Percentiles rank a stretch among this genome's conserved stretches.
Evolutionary conservation across 1,140 invertebrate genomes (phyloP).

Genomic region (Arion vulgaris): DNA sequence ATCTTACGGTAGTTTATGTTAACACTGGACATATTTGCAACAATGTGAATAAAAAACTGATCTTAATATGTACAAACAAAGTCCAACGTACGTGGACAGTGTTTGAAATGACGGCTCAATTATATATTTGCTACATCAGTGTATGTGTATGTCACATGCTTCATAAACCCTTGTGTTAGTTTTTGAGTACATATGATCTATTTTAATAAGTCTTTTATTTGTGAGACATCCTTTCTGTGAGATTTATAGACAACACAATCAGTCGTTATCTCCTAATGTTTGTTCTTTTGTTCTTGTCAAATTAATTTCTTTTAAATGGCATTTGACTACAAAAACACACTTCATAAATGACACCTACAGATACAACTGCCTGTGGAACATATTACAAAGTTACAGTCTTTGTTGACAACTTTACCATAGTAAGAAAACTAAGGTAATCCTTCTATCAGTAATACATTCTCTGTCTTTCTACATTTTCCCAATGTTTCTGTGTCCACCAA

Average conservation of each 20-base stretch:
- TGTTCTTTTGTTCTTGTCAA: conserved; percentile 15
- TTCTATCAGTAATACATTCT: no score
- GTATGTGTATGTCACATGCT: background rate
- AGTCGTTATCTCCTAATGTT: background rate
- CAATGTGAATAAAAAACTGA: background rate
- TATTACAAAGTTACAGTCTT: no score
- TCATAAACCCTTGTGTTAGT: background rate
- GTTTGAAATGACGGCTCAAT: background rate
- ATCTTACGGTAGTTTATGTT: background rate
- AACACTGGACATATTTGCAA: background rate
- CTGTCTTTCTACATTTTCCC: no score
- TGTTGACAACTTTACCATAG: no score
- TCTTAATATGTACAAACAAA: background rate
- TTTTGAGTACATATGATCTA: background rate
- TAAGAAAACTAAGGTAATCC: no score
- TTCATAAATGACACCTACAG: background rate
- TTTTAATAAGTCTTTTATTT: background rate
- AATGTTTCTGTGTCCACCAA: no score
- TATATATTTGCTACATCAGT: background rate
- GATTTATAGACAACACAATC: background rate
- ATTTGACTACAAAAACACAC: background rate
- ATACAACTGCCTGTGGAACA: background rate
- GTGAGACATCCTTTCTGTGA: background rate
- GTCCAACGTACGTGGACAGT: background rate
- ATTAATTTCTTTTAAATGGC: background rate